These are phyloP conservation scores for Drosophila kepulauana DNA, from an alignment of 1,140 invertebrate species.

Conservation along the genomic window DNA sequence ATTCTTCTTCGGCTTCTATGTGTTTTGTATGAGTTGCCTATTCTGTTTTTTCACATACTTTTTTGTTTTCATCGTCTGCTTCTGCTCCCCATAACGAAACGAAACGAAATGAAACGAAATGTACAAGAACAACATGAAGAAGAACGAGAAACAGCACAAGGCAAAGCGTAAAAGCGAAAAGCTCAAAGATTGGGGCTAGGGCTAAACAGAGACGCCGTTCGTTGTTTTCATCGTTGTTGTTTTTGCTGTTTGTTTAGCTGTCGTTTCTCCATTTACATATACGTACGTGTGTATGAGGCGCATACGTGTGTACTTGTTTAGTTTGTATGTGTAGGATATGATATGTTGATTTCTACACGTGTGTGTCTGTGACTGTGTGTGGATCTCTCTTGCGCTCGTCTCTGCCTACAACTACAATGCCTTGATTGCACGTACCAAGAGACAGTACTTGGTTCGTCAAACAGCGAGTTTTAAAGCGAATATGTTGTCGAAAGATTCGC, in stretches of 20 bases:
- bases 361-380: slow-evolving; percentile 16
- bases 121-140: slow-evolving; percentile 26
- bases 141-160: slow-evolving; percentile 32
- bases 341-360: slow-evolving; percentile 17
- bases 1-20: slow-evolving; percentile 26
- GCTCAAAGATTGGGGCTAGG: slow-evolving; percentile 60
- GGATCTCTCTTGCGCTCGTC: slow-evolving; percentile 38
- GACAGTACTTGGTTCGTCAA: neutral
- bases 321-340: slow-evolving; percentile 10
- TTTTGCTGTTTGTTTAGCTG: slow-evolving; percentile 69
- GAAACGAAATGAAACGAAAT: slow-evolving; percentile 45
- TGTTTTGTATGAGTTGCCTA: slow-evolving; percentile 30
- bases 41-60: slow-evolving; percentile 71
- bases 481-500: too few relatives aligned
- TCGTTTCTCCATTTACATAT: slow-evolving; percentile 68
- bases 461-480: too few relatives aligned
- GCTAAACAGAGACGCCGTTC: slow-evolving; percentile 59
- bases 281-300: slow-evolving; percentile 14
- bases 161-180: slow-evolving; percentile 54
- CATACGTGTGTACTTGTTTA: neutral
- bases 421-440: neutral
- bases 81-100: slow-evolving; percentile 41
- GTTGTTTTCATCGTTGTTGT: slow-evolving; percentile 40
- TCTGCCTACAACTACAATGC: slow-evolving; percentile 23
- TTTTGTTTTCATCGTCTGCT: slow-evolving; percentile 82